These are phyloP conservation scores for Pluvianellus socialis DNA, from an alignment of 2,113 vertebrate species.

Conservation along the genomic window DNA sequence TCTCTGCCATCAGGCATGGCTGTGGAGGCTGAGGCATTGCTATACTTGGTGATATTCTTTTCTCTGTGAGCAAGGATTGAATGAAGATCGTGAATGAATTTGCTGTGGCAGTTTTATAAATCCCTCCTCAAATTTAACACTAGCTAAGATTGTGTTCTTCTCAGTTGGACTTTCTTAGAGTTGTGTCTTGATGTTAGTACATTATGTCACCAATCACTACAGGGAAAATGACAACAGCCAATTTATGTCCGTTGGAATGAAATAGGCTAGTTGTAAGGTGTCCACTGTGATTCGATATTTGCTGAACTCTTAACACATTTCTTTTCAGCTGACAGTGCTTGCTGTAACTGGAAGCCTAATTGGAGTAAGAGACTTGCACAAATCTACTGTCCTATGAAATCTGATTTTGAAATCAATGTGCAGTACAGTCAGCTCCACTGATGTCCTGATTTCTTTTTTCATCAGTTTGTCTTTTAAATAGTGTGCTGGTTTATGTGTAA, in stretches of 20 bases:
- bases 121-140: neutral
- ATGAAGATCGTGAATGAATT: neutral
- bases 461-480: neutral
- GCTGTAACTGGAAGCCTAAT: neutral
- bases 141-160: neutral
- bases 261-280: neutral
- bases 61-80: neutral
- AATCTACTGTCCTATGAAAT: neutral
- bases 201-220: neutral
- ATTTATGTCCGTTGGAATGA: neutral
- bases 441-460: neutral
- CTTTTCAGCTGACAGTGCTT: neutral
- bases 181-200: neutral
- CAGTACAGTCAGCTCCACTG: neutral
- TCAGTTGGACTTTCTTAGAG: neutral
- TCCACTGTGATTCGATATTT: constrained; percentile 24
- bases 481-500: neutral
- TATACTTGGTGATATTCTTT: neutral
- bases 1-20: neutral
- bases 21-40: neutral
- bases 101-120: neutral
- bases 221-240: neutral
- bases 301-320: constrained; percentile 3
- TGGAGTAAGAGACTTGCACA: neutral
- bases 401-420: constrained; percentile 4